Evolutionary conservation across 2,797 vertebrate species (phyloP), one percentile per base, ranked within the genome.

Genomic region (Varecia variegata): DNA sequence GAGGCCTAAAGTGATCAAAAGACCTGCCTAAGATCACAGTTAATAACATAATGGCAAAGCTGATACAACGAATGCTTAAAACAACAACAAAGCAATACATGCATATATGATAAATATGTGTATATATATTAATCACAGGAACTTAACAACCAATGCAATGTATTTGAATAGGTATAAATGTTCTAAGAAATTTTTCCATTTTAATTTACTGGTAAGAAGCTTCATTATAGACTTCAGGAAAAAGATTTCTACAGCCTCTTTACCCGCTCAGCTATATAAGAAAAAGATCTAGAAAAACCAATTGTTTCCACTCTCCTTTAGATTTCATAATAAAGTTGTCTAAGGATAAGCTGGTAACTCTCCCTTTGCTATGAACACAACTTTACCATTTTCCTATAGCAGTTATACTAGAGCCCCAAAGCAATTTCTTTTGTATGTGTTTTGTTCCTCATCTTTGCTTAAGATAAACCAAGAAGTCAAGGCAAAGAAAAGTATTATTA

Each of bases 141-240:
- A 76, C 47, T 79, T 85, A 65, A 90, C 21, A 62, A 40, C 15
- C 38, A 76, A 1, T 88, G 43, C 17, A 87, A 95, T 80, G 77
- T 43, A 68, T 45, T 7, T 94, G 52, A 93, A 58, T 21, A 84
- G 40, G 27, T 88, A 84, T 79, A 83, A 84, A 67, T 87, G 71
- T 76, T 83, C 77, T 95, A 89, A 88, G 56, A 85, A 77, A 94
- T 71, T 21, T 95, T 25, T 77, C 30, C 54, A 52, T 88, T 95
- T 95, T 76, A 76, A 60, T 92, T 87, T 27, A 76, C 47, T 96
- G 30, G 50, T 81, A 90, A 96, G 52, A 35, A 95, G n/a, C n/a
- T 94, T 96, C 62, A 65, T 54, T 83, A 94, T 35, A 94, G 76
- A 82, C 18, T 88, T 89, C n/a, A 83, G 77, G n/a, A 45, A 94